Evolutionary conservation across 1,140 invertebrate species (phyloP), one percentile per base, ranked within the genome.

Genomic region (Heliconius congener): DNA sequence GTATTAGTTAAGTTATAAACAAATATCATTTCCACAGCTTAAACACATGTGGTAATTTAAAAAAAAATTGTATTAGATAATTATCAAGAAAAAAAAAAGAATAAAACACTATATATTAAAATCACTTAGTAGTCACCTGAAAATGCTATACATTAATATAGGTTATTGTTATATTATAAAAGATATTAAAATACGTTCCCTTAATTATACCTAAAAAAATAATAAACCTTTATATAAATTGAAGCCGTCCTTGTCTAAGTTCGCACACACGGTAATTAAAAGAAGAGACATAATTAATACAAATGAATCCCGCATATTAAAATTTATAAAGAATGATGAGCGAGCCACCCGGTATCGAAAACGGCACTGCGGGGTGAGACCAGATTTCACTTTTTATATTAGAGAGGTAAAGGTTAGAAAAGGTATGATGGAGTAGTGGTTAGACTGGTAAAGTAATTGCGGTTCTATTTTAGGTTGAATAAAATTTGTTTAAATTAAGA

Each of bases 161-260:
- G 34, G 5, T 34, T 34, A 34, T 34, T 34, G 34, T 34, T 46
- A 3, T 30, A 27, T 23, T 52, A 72, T 37, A 39, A 30, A 1
- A 37, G 42, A 4, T 50, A 73, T 8, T 3, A 34, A 34, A 13
- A 39, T 39, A 73, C 46, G 1, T 46, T 73, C 34, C 23, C n/a
- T 74, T 16, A 18, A 8, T 50, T 50, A 74, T 50, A 74, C 1
- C 1, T 30, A 27, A 30, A 52, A 16, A 19, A 27, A 6, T 50
- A 74, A 19, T 55, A 37, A 37, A 92, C 91, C 91, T 91, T 93
- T 93, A 82, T 93, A 93, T 80, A 87, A 90, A 84, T 93, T 93
- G 81, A 91, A 91, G 73, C 90, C 90, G 70, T 92, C 91, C 77
- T 87, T 90, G 30, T 90, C 88, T 57, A 89, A 73, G 70, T 93